Evolutionary conservation across 1,140 invertebrate species (phyloP).

Genomic region (Drosophila ironensis): DNA sequence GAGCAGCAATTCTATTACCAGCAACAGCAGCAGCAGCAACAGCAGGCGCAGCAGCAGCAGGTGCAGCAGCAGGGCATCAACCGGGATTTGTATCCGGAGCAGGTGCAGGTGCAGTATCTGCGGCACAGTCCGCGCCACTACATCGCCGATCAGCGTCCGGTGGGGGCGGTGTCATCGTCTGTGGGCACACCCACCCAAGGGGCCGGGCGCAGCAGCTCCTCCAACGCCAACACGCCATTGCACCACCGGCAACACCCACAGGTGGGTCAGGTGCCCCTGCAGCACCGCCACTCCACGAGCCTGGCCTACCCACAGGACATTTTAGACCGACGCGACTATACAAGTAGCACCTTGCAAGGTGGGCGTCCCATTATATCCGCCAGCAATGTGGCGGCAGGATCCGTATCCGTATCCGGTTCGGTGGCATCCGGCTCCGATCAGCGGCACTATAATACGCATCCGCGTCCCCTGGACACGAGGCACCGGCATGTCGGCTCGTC

Average conservation of each 20-base stretch:
- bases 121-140: slow-evolving; percentile 79
- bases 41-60: slow-evolving; percentile 40
- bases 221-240: slow-evolving; percentile 71
- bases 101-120: slow-evolving; percentile 72
- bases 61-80: slow-evolving; percentile 18
- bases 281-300: slow-evolving; percentile 70
- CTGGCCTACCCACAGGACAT: slow-evolving; percentile 81
- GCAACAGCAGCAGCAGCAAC: slow-evolving; percentile 45
- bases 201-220: slow-evolving; percentile 60
- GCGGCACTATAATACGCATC: slow-evolving; percentile 75
- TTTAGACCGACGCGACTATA: slow-evolving; percentile 82
- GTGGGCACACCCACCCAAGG: slow-evolving; percentile 59
- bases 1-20: slow-evolving; percentile 48
- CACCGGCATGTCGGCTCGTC: slow-evolving; percentile 73
- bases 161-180: slow-evolving; percentile 11
- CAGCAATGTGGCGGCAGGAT: slow-evolving; percentile 34
- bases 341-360: slow-evolving; percentile 66
- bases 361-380: slow-evolving; percentile 63
- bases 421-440: slow-evolving; percentile 12
- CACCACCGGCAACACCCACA: slow-evolving; percentile 41
- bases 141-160: slow-evolving; percentile 74
- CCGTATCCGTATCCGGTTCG: not conserved
- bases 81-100: slow-evolving; percentile 75
- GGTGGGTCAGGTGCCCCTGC: slow-evolving; percentile 30
- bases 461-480: slow-evolving; percentile 70